These are phyloP conservation scores for Xiphophorus birchmanni DNA, from an alignment of 2,797 vertebrate genomes.

Conservation along the genomic window DNA sequence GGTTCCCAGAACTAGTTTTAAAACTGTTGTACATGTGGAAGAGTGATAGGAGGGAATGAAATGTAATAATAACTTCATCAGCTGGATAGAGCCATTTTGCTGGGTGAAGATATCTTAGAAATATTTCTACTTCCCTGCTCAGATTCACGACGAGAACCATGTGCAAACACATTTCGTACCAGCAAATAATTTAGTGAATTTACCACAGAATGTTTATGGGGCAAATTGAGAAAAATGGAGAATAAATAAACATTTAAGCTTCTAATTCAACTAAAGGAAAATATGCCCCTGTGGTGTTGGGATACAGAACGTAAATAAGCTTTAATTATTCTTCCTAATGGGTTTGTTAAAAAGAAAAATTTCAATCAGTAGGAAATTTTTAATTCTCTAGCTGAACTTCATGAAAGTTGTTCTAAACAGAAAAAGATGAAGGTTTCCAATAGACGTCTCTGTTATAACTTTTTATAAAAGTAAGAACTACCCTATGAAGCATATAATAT, in stretches of 20 bases:
- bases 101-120: neutral
- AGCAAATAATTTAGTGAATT: neutral
- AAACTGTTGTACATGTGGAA: neutral
- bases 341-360: neutral
- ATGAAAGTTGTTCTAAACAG: neutral
- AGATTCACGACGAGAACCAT: neutral
- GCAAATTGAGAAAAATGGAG: neutral
- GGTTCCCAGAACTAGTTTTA: neutral
- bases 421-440: constrained; percentile 1
- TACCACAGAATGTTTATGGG: neutral
- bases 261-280: neutral
- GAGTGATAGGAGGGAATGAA: neutral
- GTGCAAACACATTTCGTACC: neutral
- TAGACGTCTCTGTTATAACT: constrained; percentile 16
- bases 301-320: neutral
- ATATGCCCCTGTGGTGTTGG: neutral
- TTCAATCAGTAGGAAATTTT: neutral
- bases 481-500: neutral
- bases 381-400: neutral
- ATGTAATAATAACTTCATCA: neutral
- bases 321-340: neutral
- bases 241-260: neutral
- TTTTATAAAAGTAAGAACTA: neutral
- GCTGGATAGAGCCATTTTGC: neutral
- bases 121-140: neutral